Base-by-base conservation (phyloP, 2,113 vertebrate species). In the Callaeas wilsoni region DNA sequence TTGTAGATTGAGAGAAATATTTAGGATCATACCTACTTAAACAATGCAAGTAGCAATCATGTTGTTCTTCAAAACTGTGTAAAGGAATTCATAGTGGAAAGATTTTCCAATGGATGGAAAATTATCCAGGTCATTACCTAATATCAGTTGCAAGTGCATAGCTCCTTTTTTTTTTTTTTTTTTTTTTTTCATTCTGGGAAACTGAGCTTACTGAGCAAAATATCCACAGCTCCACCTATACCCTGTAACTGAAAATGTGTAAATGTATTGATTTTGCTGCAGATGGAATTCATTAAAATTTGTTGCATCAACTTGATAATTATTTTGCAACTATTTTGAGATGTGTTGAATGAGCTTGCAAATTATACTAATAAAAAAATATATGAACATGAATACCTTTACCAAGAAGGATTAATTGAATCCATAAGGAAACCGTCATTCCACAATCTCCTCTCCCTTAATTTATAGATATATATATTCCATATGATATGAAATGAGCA, bases 11-110 rank as follows among this genome's bases (percentile, higher is more conserved):
- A 73, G 13, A 57, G 29, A 80, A 92, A 42, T 46, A 52, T 44
- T 73, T 35, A 13, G 60, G 10, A 56, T 77, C 5, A 11, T 27
- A 4, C 12, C 29, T 79, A 23, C 27, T 60, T 87, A 59, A 23
- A 44, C 8, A 62, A 22, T 12, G 37, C 1, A 0, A 13, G 7
- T 37, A 44, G 3, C 32, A 49, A 11, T 64, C 5, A 20, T 17
- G 8, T 41, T 76, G 10, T 52, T 82, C 7, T 70, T 91, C 22
- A 42, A 62, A 69, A 41, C 16, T 30, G 10, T 7, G 6, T 46
- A 49, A 77, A 57, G 12, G 12, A 77, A 64, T 53, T 83, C 7
- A 10, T 10, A 53, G 16, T 14, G 10, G 32, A 78, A 63, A 33
- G 20, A 42, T 63, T 57, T 64, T 70, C 9, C 17, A 21, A 10